phyloP scores from a whole-genome alignment of 2,113 vertebrate genomes.

The Microcebus ravelobensis region DNA sequence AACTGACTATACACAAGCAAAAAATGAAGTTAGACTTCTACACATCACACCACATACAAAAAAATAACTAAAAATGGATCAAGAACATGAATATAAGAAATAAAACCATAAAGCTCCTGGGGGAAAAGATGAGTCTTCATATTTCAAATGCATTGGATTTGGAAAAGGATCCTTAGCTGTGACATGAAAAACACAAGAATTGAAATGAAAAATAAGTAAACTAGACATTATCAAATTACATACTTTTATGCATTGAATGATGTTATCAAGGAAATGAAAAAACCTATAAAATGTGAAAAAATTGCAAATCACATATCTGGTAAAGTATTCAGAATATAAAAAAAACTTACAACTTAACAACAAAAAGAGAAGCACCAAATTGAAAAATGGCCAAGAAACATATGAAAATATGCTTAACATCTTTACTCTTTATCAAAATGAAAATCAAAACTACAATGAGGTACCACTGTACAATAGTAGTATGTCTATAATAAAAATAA shows the following conservation, averaged over 20 bases:
- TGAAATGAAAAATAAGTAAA: not conserved
- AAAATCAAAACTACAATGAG: not conserved
- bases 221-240: not conserved
- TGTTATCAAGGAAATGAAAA: not conserved
- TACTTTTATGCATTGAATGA: not conserved
- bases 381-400: not conserved
- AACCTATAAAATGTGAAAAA: not conserved
- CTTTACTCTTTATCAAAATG: not conserved
- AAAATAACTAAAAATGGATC: not conserved
- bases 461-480: not conserved
- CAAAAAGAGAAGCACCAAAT: not conserved
- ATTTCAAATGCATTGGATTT: not conserved
- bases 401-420: not conserved
- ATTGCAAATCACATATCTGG: not conserved
- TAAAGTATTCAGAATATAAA: not conserved
- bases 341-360: not conserved
- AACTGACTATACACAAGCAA: not conserved
- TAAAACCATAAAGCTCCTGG: not conserved
- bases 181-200: not conserved
- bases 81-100: not conserved
- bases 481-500: not conserved
- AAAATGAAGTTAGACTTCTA: not conserved
- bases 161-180: not conserved
- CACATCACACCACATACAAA: not conserved
- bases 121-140: not conserved